Base-by-base conservation (phyloP, 2,797 vertebrate genomes). In the Corythornis leucogaster region DNA sequence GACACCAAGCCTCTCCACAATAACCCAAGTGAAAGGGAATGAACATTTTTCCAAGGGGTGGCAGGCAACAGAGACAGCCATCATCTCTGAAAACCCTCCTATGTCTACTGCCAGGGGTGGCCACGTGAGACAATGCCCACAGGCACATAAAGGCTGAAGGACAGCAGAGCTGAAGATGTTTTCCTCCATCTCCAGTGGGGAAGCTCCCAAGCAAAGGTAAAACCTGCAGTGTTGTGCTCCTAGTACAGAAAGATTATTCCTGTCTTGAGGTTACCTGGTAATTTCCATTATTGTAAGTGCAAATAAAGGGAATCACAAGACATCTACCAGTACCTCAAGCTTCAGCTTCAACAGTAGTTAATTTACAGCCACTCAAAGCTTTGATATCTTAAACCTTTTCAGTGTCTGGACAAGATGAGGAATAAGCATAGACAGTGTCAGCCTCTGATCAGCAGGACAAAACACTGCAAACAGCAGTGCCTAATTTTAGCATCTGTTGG, bases 401-500 rank as follows among this genome's bases (percentile, higher is more conserved):
- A 69, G 68, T 46, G 76, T 87, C 74, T 73, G 91, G 94, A 91
- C 91, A 84, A 90, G 84, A 90, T 50, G 33, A 78, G 80, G 88
- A 92, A 93, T 57, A 67, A 79, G 88, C 77, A 74, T 4, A 92
- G 91, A 78, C 87, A 75, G 87, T 78, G 66, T 82, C 79, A 95
- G 96, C 54, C 82, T 77, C 90, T 69, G 61, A 38, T 11, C 6
- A 1, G 86, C 84, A 95, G 91, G 94, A 95, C 94, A 94, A 94
- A 91, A 95, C 18, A 2, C 77, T 67, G 50, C 95, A 88, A 94
- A 96, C 83, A 86, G 94, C 43, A 79, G 90, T 68, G 70, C 74
- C 81, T 93, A 86, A 67, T 80, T 93, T 89, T 86, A 94, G 95
- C 92, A 86, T 70, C 93, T 93, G 79, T 83, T 93, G 76, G 88